Base-by-base conservation (phyloP, 2,113 vertebrate species). In the Varanus komodoensis region DNA sequence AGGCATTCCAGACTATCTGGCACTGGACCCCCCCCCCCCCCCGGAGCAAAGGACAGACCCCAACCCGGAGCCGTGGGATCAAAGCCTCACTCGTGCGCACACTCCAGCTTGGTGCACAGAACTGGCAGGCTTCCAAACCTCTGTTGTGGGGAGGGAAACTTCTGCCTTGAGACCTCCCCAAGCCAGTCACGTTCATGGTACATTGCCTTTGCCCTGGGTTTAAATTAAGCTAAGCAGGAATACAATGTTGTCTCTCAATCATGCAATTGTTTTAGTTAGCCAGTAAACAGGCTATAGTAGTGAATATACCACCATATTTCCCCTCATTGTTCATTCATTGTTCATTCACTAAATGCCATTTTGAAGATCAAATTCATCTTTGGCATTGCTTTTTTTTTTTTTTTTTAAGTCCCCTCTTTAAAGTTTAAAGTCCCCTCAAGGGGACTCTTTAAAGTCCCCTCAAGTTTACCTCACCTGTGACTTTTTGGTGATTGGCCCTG, bases 131-230 rank as follows among this genome's bases (percentile, higher is more conserved):
- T 61, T 12, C 54, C 54, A 54, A 61, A 7, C 15, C 11, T 64
- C 19, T 64, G 61, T 15, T 64, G 61, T 19, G 21, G 21, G 61
- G 61, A 64, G 61, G 17, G 61, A 64, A 64, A 64, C 61, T 21
- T 21, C 61, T 64, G 5, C 61, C 61, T 64, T 64, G 6, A 14
- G 17, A 64, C 61, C 61, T 19, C 3, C 61, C 87, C 92, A 86
- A 94, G 82, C 74, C 90, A 69, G 1, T 21, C 4, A n/a, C 83
- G 92, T 92, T 93, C 93, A 87, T 32, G 64, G 91, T 50, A 91
- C 90, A 48, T 86, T 93, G 92, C 94, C 93, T 94, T 95, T 91
- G 91, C 75, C 15, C 93, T 90, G 94, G 82, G 92, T 95, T 92
- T 79, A 93, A 92, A 93, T 93, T 87, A 94, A 94, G 84, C 25